These are phyloP conservation scores for Tetranychus urticae DNA, from an alignment of 1,140 invertebrate species.

Conservation along the genomic window DNA sequence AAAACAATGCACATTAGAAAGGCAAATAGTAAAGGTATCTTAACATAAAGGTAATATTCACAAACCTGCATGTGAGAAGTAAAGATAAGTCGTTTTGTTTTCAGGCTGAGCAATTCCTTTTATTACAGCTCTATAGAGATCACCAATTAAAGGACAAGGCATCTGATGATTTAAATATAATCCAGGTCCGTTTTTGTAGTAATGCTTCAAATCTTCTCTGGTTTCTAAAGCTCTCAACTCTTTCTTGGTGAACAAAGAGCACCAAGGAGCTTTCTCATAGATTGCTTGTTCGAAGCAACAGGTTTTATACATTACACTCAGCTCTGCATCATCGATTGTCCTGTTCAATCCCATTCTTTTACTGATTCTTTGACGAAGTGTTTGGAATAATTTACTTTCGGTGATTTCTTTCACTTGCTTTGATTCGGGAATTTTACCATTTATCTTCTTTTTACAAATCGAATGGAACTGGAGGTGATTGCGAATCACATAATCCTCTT, in stretches of 20 bases:
- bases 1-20: too few relatives aligned
- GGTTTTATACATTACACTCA: slow-evolving; percentile 8
- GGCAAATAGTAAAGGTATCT: slow-evolving; percentile 17
- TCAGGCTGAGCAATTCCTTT: neutral
- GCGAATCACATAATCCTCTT: neutral
- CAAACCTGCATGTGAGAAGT: slow-evolving; percentile 13
- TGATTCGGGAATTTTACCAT: neutral
- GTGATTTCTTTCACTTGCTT: neutral
- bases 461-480: neutral
- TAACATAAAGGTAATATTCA: slow-evolving; percentile 23
- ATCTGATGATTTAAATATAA: slow-evolving; percentile 7
- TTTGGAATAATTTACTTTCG: neutral
- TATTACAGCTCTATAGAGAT: slow-evolving; percentile 10
- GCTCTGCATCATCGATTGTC: neutral
- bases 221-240: slow-evolving; percentile 13
- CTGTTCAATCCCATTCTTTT: neutral
- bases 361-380: neutral
- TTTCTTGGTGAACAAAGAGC: slow-evolving; percentile 9
- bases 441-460: too few relatives aligned
- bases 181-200: slow-evolving; percentile 14
- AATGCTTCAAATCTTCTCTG: slow-evolving; percentile 12
- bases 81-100: slow-evolving; percentile 4
- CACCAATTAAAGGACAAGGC: slow-evolving; percentile 12
- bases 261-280: slow-evolving; percentile 11
- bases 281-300: slow-evolving; percentile 12